Percentiles rank a stretch among this genome's conserved stretches.
Conservation (phyloP, 2,113 vertebrate genomes). For the Marmota flaviventris region DNA sequence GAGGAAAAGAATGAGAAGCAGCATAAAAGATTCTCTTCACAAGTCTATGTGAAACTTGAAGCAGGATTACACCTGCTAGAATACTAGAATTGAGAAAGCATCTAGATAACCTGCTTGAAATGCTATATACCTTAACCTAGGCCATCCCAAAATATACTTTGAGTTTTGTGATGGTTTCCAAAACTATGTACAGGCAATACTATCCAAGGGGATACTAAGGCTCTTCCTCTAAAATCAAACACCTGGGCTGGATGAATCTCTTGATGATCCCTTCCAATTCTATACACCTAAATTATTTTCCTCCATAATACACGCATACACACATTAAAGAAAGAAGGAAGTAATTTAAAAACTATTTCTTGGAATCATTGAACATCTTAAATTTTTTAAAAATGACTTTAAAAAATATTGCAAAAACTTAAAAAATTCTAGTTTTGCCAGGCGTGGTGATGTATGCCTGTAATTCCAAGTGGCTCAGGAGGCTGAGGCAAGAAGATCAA, state of each 20-base stretch:
- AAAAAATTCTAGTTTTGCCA: background rate
- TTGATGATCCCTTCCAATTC: background rate
- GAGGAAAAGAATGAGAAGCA: background rate
- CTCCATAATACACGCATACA: background rate
- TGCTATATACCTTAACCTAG: background rate
- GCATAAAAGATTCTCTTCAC: background rate
- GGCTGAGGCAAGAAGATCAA: too few relatives aligned
- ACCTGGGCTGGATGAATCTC: background rate
- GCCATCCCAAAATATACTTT: background rate
- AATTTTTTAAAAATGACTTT: background rate
- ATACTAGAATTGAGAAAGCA: background rate
- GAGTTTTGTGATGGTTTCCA: background rate
- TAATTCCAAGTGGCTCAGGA: too few relatives aligned
- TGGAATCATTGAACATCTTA: background rate
- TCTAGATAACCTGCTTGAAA: background rate
- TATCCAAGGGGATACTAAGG: background rate
- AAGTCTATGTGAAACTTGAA: background rate
- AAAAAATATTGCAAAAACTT: background rate
- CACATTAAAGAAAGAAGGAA: background rate
- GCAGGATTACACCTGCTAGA: background rate
- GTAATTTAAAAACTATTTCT: background rate
- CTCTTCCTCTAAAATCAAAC: background rate
- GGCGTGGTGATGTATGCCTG: too few relatives aligned
- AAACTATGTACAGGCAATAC: background rate
- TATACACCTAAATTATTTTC: background rate